Evolutionary conservation across 2,113 vertebrate genomes (phyloP).

Genomic region (Halcyon senegalensis): DNA sequence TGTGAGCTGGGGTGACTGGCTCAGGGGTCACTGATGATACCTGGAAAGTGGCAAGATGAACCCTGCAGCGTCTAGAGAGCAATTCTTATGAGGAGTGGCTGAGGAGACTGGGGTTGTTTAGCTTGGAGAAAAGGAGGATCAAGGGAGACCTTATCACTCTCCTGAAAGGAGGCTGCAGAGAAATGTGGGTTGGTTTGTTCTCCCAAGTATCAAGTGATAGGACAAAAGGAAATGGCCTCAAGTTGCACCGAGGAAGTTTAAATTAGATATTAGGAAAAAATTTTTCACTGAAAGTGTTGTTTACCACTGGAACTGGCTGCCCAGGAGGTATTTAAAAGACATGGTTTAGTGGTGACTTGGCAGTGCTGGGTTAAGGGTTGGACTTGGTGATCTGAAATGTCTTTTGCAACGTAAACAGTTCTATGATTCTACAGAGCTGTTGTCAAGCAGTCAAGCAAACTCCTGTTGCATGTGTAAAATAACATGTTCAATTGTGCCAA

Average conservation of each 20-base stretch:
- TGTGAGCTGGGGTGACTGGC: fast-evolving
- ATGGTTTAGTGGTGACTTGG: neutral
- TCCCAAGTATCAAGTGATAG: neutral
- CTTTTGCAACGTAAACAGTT: neutral
- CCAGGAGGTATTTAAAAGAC: neutral
- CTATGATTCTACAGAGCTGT: neutral
- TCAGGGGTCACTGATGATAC: neutral
- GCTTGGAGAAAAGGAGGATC: neutral
- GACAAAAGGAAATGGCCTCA: neutral
- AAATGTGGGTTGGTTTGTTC: neutral
- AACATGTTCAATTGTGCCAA: fast-evolving
- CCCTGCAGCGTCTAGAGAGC: neutral
- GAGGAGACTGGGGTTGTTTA: neutral
- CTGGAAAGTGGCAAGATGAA: neutral
- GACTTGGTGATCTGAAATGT: neutral
- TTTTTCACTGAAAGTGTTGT: neutral
- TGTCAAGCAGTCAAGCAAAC: neutral
- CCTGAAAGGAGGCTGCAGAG: neutral
- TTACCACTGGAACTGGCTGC: neutral
- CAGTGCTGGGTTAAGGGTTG: neutral
- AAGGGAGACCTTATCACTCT: neutral
- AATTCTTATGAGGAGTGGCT: neutral
- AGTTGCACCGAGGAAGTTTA: neutral
- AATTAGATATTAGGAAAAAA: neutral
- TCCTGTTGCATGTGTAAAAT: neutral